These are phyloP conservation scores for Adelognathus sp. DNA, from an alignment of 2,888 invertebrate genomes.

Conservation along the genomic window DNA sequence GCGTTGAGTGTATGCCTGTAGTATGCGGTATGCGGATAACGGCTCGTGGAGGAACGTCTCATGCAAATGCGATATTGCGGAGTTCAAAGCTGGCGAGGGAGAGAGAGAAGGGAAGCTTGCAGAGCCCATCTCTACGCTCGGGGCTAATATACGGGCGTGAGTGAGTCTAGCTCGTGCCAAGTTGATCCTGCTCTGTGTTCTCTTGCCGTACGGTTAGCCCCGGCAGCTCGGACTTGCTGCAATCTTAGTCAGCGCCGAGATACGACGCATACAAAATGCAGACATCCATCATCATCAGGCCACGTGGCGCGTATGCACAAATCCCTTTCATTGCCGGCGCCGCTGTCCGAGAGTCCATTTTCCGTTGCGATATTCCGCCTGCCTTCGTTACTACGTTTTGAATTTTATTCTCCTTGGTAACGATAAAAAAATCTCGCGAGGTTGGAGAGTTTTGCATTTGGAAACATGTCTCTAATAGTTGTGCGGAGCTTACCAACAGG, in stretches of 20 bases:
- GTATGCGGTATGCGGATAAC: constrained; percentile 51
- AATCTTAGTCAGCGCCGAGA: constrained; percentile 65
- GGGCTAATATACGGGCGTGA: constrained; percentile 53
- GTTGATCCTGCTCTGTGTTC: constrained; percentile 49
- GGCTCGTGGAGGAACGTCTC: constrained; percentile 50
- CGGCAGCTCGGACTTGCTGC: constrained; percentile 42
- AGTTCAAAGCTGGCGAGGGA: constrained; percentile 2
- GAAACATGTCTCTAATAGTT: too few relatives aligned
- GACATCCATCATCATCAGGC: constrained; percentile 65
- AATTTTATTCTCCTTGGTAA: neutral
- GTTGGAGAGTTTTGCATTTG: too few relatives aligned
- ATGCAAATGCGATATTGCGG: constrained; percentile 57
- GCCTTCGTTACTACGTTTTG: neutral
- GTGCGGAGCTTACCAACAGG: too few relatives aligned
- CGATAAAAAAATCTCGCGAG: neutral
- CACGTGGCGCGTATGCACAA: constrained; percentile 57
- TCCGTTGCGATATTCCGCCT: neutral
- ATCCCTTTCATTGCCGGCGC: constrained; percentile 56
- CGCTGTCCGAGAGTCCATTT: constrained; percentile 27
- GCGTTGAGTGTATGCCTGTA: neutral
- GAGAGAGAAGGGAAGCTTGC: constrained; percentile 18
- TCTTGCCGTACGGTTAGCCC: neutral
- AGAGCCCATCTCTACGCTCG: constrained; percentile 34
- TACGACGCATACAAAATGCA: constrained; percentile 68
- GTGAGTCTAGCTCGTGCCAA: constrained; percentile 55